These are phyloP conservation scores for Nicator chloris DNA, from an alignment of 2,113 vertebrate species.

Conservation along the genomic window DNA sequence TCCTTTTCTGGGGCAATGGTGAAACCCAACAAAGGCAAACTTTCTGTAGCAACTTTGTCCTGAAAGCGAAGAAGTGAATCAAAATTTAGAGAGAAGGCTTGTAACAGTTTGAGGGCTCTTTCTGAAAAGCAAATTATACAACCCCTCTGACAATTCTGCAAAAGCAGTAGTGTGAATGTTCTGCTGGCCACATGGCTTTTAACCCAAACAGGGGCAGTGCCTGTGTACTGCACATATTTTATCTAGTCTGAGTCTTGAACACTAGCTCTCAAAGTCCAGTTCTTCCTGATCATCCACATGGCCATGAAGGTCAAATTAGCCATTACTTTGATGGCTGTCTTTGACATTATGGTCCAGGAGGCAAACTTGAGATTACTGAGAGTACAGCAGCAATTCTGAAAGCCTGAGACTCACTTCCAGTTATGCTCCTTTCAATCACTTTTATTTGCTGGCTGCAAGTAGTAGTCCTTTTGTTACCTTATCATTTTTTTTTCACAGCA, in stretches of 20 bases:
- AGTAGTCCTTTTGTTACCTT: not conserved
- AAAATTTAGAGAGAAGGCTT: not conserved
- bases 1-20: conserved; percentile 84
- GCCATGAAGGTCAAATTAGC: not conserved
- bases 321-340: not conserved
- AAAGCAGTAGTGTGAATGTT: not conserved
- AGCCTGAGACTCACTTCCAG: not conserved
- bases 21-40: conserved; percentile 93
- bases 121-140: not conserved
- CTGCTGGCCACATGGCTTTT: not conserved
- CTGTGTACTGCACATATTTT: not conserved
- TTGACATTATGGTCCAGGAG: not conserved
- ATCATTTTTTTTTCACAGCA: not conserved
- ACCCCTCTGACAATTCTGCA: not conserved
- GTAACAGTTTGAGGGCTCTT: not conserved
- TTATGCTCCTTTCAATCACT: not conserved
- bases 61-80: conserved; percentile 55
- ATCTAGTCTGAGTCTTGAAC: not conserved
- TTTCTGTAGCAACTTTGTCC: conserved; percentile 94
- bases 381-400: not conserved
- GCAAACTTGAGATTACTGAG: not conserved
- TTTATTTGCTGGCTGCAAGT: not conserved
- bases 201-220: not conserved
- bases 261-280: not conserved
- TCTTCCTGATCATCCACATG: not conserved